Conservation (phyloP, 2,113 vertebrate species). For the Ptilorrhoa leucosticta region DNA sequence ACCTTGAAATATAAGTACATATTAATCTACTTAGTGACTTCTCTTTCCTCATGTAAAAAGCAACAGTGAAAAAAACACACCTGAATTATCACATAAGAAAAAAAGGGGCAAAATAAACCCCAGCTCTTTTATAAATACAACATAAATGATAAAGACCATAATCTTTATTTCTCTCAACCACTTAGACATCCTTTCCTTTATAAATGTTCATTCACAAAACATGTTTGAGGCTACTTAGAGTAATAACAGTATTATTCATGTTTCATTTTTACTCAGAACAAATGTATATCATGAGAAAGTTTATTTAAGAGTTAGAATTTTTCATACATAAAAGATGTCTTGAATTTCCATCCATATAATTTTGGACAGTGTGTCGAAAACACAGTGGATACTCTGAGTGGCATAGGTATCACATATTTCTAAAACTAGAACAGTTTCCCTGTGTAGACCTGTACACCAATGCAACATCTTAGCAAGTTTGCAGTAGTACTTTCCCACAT, state of each 20-base stretch:
- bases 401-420: not conserved
- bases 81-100: not conserved
- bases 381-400: not conserved
- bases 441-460: not conserved
- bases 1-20: not conserved
- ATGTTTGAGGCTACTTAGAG: not conserved
- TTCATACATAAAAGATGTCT: not conserved
- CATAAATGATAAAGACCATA: not conserved
- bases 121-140: not conserved
- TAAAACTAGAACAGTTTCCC: not conserved
- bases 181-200: not conserved
- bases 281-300: not conserved
- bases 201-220: not conserved
- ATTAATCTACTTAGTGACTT: not conserved
- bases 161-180: not conserved
- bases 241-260: not conserved
- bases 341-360: not conserved
- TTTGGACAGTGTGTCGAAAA: not conserved
- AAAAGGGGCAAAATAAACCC: not conserved
- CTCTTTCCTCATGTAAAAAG: not conserved
- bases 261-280: not conserved
- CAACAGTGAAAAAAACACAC: not conserved
- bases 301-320: not conserved
- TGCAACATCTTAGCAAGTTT: not conserved
- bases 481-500: not conserved